Conservation (phyloP, 2,113 vertebrate species). For the Oxygymnocypris stewartii region DNA sequence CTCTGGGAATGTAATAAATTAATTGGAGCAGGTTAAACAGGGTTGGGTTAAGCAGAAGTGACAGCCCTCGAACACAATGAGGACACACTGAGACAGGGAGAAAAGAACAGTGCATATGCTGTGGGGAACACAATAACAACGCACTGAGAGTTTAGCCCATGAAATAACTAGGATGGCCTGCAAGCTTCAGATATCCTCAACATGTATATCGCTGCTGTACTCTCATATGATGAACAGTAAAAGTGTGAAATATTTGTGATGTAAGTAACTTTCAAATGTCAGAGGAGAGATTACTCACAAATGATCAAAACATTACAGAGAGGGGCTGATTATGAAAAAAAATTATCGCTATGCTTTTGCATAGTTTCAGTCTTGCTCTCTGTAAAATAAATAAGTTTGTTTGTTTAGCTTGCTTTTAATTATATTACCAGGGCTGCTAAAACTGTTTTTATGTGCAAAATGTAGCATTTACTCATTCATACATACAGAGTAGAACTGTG, state of each 20-base stretch:
- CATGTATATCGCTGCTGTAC: not conserved
- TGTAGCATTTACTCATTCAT: not conserved
- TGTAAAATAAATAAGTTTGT: not conserved
- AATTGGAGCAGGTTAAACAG: conserved; percentile 68
- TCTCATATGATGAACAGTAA: not conserved
- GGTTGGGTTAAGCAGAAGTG: conserved; percentile 55
- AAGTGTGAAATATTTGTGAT: conserved; percentile 27
- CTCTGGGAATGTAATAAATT: conserved; percentile 56
- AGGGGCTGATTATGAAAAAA: not conserved
- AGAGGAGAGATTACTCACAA: conserved; percentile 30
- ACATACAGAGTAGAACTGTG: not conserved
- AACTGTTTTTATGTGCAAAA: not conserved
- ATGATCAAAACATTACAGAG: conserved; percentile 37
- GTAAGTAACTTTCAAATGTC: conserved; percentile 17
- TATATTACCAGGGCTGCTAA: not conserved
- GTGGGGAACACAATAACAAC: conserved; percentile 47
- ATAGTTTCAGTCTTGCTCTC: conserved; percentile 16
- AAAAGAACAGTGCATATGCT: conserved; percentile 59
- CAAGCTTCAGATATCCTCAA: not conserved
- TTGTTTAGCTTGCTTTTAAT: not conserved
- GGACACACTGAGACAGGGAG: conserved; percentile 59
- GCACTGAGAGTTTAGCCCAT: conserved; percentile 54
- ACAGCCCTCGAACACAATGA: conserved; percentile 71
- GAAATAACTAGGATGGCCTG: conserved; percentile 30
- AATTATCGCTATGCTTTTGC: not conserved